A percentile compares a stretch with the other conserved stretches of the same genome.
These are phyloP conservation scores for Ciconia nigra DNA, from an alignment of 2,797 vertebrate genomes.

Conservation along the genomic window DNA sequence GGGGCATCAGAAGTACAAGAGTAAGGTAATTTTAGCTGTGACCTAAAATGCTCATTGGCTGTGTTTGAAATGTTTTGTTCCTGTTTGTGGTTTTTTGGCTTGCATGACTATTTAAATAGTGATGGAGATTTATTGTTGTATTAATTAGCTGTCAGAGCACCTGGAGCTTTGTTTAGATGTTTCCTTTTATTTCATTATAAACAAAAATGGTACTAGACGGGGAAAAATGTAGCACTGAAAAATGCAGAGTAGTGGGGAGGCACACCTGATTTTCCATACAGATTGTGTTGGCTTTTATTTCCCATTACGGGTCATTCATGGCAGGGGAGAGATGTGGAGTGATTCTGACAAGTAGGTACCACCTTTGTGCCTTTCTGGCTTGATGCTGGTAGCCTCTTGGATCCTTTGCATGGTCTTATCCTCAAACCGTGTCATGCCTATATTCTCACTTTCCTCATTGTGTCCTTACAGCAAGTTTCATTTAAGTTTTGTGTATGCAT, in stretches of 20 bases:
- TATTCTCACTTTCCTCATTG: not conserved
- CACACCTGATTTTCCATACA: not conserved
- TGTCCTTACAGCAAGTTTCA: not conserved
- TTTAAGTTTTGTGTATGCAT: not conserved
- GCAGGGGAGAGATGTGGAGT: not conserved
- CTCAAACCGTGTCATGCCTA: not conserved
- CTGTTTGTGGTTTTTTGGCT: not conserved
- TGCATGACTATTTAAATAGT: not conserved
- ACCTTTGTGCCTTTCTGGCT: not conserved
- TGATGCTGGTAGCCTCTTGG: not conserved
- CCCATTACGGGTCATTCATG: accelerated
- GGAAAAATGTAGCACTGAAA: not conserved
- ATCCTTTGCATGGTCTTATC: not conserved
- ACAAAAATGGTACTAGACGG: not conserved
- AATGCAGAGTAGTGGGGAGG: accelerated
- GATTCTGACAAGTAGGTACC: not conserved
- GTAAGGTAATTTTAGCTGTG: conserved; percentile 82
- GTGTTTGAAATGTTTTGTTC: not conserved
- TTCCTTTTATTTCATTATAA: not conserved
- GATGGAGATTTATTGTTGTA: not conserved
- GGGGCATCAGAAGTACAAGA: conserved; percentile 97
- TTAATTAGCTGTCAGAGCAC: not conserved
- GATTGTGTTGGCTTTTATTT: not conserved
- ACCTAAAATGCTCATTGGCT: accelerated
- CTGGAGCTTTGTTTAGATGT: not conserved